Percentiles rank a stretch among this genome's conserved stretches.
Evolutionary conservation across 2,888 invertebrate genomes (phyloP).

Genomic region (Ectropis crepuscularia): DNA sequence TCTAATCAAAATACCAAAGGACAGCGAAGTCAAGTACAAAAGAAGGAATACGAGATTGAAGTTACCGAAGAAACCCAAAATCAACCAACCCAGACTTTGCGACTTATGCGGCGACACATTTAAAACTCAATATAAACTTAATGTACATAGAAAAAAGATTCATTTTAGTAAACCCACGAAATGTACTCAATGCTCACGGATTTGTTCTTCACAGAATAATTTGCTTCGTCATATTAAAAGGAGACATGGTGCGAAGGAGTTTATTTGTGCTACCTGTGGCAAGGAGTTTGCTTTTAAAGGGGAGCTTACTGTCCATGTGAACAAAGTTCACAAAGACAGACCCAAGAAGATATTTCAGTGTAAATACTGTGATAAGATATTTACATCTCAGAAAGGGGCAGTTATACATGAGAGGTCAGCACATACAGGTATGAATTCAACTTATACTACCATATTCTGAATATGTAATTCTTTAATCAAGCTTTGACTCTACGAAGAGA

Average conservation of each 20-base stretch:
- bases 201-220: constrained; percentile 61
- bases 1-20: constrained; percentile 37
- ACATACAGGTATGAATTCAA: constrained; percentile 71
- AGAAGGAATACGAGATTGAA: constrained; percentile 28
- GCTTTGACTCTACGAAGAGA: too few species aligned
- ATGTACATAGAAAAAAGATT: constrained; percentile 58
- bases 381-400: constrained; percentile 72
- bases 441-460: background rate
- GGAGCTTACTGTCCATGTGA: constrained; percentile 65
- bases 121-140: constrained; percentile 57
- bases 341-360: constrained; percentile 63
- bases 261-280: constrained; percentile 70
- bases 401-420: constrained; percentile 75
- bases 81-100: constrained; percentile 59
- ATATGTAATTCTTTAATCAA: too few species aligned
- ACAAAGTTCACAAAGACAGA: constrained; percentile 62
- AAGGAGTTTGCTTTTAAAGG: constrained; percentile 65
- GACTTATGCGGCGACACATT: constrained; percentile 72
- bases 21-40: constrained; percentile 33
- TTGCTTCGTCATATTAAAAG: constrained; percentile 68
- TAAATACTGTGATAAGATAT: constrained; percentile 72
- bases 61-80: constrained; percentile 15
- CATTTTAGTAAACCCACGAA: constrained; percentile 61
- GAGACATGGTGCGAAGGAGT: constrained; percentile 63
- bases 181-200: constrained; percentile 67